phyloP scores from a whole-genome alignment of 2,113 vertebrate genomes.

The Opisthocomus hoazin region DNA sequence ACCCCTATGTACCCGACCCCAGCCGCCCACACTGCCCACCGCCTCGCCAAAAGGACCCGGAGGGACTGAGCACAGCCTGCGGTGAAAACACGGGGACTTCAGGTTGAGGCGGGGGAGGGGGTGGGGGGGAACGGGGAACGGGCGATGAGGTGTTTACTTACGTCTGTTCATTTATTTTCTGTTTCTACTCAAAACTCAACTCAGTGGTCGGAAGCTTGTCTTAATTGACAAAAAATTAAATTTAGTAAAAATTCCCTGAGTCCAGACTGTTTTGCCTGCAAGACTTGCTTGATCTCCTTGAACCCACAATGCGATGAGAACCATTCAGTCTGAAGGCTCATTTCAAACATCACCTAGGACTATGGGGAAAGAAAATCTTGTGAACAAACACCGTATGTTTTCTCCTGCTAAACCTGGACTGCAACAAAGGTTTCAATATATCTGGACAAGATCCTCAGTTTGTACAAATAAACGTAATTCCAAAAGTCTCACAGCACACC shows the following conservation, averaged over 20 bases:
- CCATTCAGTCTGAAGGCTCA: not conserved
- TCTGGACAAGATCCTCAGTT: not conserved
- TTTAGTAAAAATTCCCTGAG: not conserved
- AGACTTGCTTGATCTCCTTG: not conserved
- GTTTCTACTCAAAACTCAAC: not conserved
- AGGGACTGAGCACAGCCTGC: not conserved
- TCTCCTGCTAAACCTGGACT: not conserved
- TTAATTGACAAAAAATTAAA: not conserved
- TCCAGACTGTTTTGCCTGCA: not conserved
- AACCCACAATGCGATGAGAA: not conserved
- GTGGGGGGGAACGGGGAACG: no score
- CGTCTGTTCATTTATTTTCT: not conserved
- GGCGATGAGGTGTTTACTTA: not conserved
- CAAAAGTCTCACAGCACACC: not conserved
- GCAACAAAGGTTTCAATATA: not conserved
- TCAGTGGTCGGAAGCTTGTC: not conserved
- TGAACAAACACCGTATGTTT: not conserved
- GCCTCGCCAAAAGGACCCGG: accelerated
- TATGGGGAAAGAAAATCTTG: not conserved
- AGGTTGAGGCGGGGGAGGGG: not conserved
- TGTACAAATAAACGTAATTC: not conserved
- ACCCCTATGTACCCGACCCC: not conserved
- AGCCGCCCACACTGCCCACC: not conserved
- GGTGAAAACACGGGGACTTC: not conserved
- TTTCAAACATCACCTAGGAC: not conserved